Evolutionary conservation across 2,888 invertebrate genomes (phyloP), one percentile per base, ranked within the genome.

Genomic region (Tolmerus cingulatus): DNA sequence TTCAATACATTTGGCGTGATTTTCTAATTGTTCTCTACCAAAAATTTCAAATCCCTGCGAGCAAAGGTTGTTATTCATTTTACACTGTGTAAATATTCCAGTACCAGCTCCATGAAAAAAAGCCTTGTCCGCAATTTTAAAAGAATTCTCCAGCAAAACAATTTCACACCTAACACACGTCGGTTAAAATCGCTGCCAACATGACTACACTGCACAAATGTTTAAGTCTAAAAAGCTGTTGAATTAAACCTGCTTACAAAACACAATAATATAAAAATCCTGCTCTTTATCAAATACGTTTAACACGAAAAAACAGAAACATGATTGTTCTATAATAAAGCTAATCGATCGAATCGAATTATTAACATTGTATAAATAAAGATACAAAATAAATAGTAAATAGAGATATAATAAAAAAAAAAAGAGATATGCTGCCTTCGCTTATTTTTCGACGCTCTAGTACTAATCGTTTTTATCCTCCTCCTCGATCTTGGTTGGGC

Each of bases 391-490:
- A 74, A 7, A 40, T 7, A 76, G 23, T 76, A 76, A 76, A 76
- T 76, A 76, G 19, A 40, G 40, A 76, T 46, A 46, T 12, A 46
- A 46, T 46, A 19, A 23, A 46, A 74, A 82, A n/a, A n/a, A 46
- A 34, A 82, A 30, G 40, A 86, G 77, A 82, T 82, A 23, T 57
- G 57, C 57, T 86, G 84, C 88, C 88, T 88, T 86, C 88, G 88
- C 88, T 88, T 88, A 37, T 55, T 88, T 88, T 87, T 87, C 86
- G 87, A 88, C 88, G 88, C 88, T 87, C 84, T 30, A 51, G 76
- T 88, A 88, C 88, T 88, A 88, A 86, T 88, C 34, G 82, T 43
- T 74, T 85, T 86, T 76, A 37, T 76, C 76, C 86, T 74, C 79
- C 77, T 81, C 85, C 88, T 74, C 86, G 79, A 85, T 43, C 79